These are phyloP conservation scores for Anthopleura sola DNA, from an alignment of 64 coral and sea anemone species.

Conservation along the genomic window DNA sequence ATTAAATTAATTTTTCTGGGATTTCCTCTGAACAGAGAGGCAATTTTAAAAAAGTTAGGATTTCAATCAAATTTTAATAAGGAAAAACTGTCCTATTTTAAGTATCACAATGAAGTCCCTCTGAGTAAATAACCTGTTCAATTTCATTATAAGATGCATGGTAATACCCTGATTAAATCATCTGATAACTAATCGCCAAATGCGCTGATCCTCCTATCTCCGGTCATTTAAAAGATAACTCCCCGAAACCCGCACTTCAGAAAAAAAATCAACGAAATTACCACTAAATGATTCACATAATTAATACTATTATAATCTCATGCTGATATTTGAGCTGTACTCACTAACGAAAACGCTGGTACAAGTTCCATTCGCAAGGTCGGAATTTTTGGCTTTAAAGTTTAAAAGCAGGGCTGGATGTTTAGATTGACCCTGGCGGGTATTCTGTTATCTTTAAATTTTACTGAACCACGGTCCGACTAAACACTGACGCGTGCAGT, in stretches of 20 bases:
- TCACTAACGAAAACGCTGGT: neutral
- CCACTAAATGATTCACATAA: too few species aligned
- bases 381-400: neutral
- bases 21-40: too few species aligned
- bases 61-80: too few species aligned
- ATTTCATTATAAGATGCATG: neutral
- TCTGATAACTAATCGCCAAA: neutral
- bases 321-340: neutral
- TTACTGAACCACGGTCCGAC: conserved; percentile 13
- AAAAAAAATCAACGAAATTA: too few species aligned
- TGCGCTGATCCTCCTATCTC: too few species aligned
- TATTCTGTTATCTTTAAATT: conserved; percentile 5
- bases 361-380: neutral
- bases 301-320: neutral
- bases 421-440: conserved; percentile 25
- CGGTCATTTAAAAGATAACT: too few species aligned
- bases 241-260: too few species aligned
- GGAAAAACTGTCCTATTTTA: too few species aligned
- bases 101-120: too few species aligned
- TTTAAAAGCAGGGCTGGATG: conserved; percentile 8
- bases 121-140: neutral
- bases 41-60: too few species aligned
- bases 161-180: neutral
- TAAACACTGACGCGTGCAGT: conserved; percentile 17
- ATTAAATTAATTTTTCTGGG: too few species aligned